These are phyloP conservation scores for Polia nebulosa DNA, from an alignment of 2,888 invertebrate genomes.

Conservation along the genomic window DNA sequence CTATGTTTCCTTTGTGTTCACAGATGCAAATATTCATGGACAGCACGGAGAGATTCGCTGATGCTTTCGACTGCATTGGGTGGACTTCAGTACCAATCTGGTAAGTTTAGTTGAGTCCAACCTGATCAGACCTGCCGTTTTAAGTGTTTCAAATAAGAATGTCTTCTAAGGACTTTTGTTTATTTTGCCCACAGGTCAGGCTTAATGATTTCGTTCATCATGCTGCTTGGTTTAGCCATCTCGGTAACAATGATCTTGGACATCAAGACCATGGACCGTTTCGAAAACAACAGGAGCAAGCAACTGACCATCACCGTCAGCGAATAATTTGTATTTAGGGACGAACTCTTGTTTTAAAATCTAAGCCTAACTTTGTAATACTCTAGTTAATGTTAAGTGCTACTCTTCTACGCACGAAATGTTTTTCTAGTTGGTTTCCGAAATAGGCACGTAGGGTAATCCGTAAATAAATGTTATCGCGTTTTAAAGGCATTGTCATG, in stretches of 20 bases:
- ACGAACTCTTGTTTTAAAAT: background rate
- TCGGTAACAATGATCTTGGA: slow-evolving; percentile 97
- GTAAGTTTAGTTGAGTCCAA: slow-evolving; percentile 76
- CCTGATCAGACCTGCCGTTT: background rate
- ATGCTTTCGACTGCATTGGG: slow-evolving; percentile 97
- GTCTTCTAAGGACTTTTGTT: background rate
- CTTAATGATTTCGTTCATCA: slow-evolving; percentile 94
- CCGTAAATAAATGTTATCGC: slow-evolving; percentile 19
- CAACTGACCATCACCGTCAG: slow-evolving; percentile 95
- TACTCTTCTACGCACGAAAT: slow-evolving; percentile 10
- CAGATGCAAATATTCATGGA: slow-evolving; percentile 91
- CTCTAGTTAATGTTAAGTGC: slow-evolving; percentile 25
- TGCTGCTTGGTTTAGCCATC: slow-evolving; percentile 94
- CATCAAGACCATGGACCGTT: slow-evolving; percentile 98
- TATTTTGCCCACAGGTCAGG: slow-evolving; percentile 91
- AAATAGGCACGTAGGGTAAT: slow-evolving; percentile 31
- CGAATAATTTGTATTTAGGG: slow-evolving; percentile 87
- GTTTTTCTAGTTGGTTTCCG: slow-evolving; percentile 7
- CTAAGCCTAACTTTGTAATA: slow-evolving; percentile 4
- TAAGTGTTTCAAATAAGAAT: background rate
- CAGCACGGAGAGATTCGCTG: slow-evolving; percentile 91
- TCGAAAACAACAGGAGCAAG: slow-evolving; percentile 98
- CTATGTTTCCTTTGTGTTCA: slow-evolving; percentile 43
- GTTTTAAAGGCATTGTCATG: slow-evolving; percentile 21
- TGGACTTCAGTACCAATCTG: slow-evolving; percentile 98